phyloP scores from a whole-genome alignment of 2,113 vertebrate genomes.

The Pontoporia blainvillei region DNA sequence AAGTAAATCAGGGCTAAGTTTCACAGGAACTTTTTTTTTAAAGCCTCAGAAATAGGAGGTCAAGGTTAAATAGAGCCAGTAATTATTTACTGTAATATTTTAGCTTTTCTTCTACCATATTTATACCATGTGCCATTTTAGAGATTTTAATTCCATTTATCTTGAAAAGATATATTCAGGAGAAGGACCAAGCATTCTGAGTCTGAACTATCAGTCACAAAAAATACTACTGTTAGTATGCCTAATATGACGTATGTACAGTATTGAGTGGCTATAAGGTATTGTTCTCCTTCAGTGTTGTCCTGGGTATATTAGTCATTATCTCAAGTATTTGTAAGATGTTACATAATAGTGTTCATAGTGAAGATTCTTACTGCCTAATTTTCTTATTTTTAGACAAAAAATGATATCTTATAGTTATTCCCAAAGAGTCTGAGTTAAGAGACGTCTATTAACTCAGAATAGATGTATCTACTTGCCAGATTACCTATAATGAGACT shows the following conservation, averaged over 20 bases:
- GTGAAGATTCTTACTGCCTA: not conserved
- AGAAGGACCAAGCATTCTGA: conserved; percentile 16
- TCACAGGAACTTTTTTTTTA: conserved; percentile 29
- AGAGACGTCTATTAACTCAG: conserved; percentile 41
- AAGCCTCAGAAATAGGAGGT: not conserved
- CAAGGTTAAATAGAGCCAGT: not conserved
- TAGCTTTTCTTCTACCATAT: conserved; percentile 8
- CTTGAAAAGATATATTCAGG: not conserved
- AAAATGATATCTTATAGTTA: not conserved
- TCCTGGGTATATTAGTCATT: not conserved
- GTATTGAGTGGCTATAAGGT: not conserved
- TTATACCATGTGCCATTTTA: not conserved
- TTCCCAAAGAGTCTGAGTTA: conserved; percentile 7
- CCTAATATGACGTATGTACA: not conserved
- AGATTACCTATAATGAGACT: conserved; percentile 27
- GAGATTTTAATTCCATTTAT: conserved; percentile 12
- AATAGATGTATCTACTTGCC: not conserved
- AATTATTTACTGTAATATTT: not conserved
- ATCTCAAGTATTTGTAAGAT: conserved; percentile 15
- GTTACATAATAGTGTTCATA: not conserved
- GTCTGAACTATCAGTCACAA: not conserved
- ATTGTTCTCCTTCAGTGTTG: not conserved
- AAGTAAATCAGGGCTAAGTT: conserved; percentile 43
- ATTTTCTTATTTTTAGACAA: conserved; percentile 38
- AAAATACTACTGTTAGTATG: not conserved